Evolutionary conservation across 92 coral and sea anemone species (phyloP), one percentile per base, ranked within the genome.

Genomic region (Scolanthus callimorphus): DNA sequence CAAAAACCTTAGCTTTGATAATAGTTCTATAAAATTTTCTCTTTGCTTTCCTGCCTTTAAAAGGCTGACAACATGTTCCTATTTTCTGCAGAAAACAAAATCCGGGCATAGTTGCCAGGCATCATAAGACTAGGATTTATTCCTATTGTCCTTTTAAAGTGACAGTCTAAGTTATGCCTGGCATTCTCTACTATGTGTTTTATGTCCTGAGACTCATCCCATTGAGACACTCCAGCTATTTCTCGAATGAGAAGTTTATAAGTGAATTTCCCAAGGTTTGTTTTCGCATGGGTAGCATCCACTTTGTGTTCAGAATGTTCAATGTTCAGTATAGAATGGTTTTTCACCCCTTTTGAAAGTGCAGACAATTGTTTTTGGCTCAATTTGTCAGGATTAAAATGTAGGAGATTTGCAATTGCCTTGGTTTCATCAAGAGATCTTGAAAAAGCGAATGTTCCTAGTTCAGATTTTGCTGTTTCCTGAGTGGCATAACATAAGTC

Each of bases 61-160:
- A 49, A 58, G 57, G 17, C 13, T 6, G 17, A 57, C n/a, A 30
- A 69, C 34, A 27, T 55, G 41, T 1, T n/a, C 37, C 20, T 47
- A 48, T 69, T 57, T 27, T 59, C 26, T 10, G 38, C 23, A 34
- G 25, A 17, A 21, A 67, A 55, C 28, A 70, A 25, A 58, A 59
- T 49, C 37, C 68, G 56, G 19, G 68, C 77, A 70, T 70, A 59
- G 58, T 70, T 70, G 2, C 77, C 77, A 26, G 77, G 69, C 68
- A 59, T 45, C 77, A 70, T 70, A 2, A 70, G 25, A 25, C 59
- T 59, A 2, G 77, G 62, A 27, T 70, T 70, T 11, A 70, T 70
- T 23, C 52, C 61, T 48, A 70, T 70, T 49, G 51, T 47, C 19
- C 12, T 10, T 31, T 70, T 70, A 11, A 49, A 39, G 15, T 71